Evolutionary conservation across 2,113 vertebrate genomes (phyloP).

Genomic region (Xiphophorus maculatus): DNA sequence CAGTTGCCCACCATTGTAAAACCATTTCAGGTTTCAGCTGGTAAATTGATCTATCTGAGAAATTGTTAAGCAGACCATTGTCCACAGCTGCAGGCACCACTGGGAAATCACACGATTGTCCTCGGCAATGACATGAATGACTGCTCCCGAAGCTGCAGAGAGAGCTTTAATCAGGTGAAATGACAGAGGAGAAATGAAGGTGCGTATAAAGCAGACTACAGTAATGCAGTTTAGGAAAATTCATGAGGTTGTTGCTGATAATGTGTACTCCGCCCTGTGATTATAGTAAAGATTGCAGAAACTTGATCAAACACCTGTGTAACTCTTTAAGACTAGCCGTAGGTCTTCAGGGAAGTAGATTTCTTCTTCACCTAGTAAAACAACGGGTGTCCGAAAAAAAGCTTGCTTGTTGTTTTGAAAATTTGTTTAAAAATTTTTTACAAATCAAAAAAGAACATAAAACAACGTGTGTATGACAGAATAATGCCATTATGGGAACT

Average conservation of each 20-base stretch:
- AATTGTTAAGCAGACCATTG: constrained; percentile 64
- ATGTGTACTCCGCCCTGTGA: constrained; percentile 40
- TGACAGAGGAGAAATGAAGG: constrained; percentile 43
- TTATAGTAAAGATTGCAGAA: constrained; percentile 29
- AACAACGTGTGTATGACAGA: no score
- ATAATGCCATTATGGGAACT: background rate
- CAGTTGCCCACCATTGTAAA: constrained; percentile 48
- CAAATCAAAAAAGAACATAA: no score
- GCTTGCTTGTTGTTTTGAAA: background rate
- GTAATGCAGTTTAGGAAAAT: constrained; percentile 18
- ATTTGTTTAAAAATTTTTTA: no score
- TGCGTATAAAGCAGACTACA: constrained; percentile 47
- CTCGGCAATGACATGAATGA: constrained; percentile 69
- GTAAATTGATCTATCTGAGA: constrained; percentile 69
- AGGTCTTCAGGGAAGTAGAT: constrained; percentile 10
- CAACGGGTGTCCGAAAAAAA: background rate
- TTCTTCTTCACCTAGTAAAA: background rate
- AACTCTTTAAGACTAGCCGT: constrained; percentile 13
- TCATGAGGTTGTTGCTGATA: constrained; percentile 25
- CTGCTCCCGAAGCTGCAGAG: constrained; percentile 46
- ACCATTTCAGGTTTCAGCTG: constrained; percentile 45
- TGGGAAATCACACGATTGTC: constrained; percentile 74
- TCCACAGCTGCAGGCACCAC: constrained; percentile 57
- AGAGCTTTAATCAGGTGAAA: constrained; percentile 71
- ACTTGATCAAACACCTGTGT: constrained; percentile 33